Percentiles rank a stretch among this genome's conserved stretches.
Evolutionary conservation across 2,113 vertebrate species (phyloP).

Genomic region (Sakesphorus luctuosus): DNA sequence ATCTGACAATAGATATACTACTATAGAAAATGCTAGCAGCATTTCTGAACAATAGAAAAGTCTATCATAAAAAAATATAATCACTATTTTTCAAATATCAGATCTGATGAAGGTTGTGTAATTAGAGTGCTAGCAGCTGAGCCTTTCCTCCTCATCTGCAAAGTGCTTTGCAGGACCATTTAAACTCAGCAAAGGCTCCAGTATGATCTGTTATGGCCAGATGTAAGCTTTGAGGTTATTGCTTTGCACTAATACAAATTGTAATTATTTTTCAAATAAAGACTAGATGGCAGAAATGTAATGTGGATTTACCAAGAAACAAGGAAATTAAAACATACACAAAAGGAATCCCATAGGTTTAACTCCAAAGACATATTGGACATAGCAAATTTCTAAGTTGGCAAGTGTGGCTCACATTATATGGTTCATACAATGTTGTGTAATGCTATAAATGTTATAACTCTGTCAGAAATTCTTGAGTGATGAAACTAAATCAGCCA

Average conservation of each 20-base stretch:
- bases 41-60: neutral
- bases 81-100: neutral
- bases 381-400: neutral
- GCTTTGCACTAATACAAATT: neutral
- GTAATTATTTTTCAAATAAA: neutral
- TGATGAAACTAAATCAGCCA: neutral
- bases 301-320: neutral
- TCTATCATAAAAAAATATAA: neutral
- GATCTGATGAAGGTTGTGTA: neutral
- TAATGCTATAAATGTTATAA: neutral
- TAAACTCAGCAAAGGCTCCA: neutral
- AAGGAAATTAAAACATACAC: neutral
- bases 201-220: neutral
- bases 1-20: neutral
- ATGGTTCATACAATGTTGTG: neutral
- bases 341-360: neutral
- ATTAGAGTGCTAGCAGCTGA: neutral
- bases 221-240: neutral
- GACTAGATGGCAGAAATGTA: neutral
- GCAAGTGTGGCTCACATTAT: neutral
- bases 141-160: neutral
- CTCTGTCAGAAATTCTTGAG: neutral
- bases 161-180: neutral
- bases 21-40: neutral
- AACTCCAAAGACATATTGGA: neutral